These are phyloP conservation scores for Nebria brevicollis DNA, from an alignment of 2,888 invertebrate species.

Conservation along the genomic window DNA sequence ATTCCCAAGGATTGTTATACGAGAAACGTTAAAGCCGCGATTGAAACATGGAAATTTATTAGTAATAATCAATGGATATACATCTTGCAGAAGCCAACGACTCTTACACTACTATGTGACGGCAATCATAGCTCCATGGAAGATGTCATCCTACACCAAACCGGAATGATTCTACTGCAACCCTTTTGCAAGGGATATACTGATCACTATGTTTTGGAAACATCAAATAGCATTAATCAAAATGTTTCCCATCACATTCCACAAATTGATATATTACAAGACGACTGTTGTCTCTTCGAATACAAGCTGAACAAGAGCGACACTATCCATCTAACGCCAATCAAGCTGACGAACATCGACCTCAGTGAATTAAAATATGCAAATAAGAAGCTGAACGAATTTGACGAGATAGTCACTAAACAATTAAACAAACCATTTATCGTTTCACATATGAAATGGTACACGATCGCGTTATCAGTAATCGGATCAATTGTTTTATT, in stretches of 20 bases:
- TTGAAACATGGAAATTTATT: conserved; percentile 20
- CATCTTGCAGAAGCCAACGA: conserved; percentile 46
- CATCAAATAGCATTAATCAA: conserved; percentile 9
- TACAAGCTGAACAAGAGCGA: conserved; percentile 28
- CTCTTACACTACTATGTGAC: conserved; percentile 45
- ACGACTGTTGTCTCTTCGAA: conserved; percentile 37
- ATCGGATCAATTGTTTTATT: conserved; percentile 26
- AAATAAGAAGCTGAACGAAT: conserved; percentile 49
- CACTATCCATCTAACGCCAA: conserved; percentile 43
- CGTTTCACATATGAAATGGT: conserved; percentile 48
- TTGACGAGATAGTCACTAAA: conserved; percentile 49
- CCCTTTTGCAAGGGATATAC: conserved; percentile 23
- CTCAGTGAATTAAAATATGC: conserved; percentile 49
- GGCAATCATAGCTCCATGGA: conserved; percentile 32
- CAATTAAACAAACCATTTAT: conserved; percentile 48
- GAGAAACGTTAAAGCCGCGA: conserved; percentile 37
- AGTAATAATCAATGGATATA: conserved; percentile 48
- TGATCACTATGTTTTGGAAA: conserved; percentile 36
- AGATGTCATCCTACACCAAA: conserved; percentile 46
- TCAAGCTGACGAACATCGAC: conserved; percentile 48
- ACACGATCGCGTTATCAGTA: conserved; percentile 45
- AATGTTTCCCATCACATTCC: conserved; percentile 33
- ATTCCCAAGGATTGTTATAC: conserved; percentile 45
- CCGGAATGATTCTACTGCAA: neutral
- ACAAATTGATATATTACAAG: conserved; percentile 11